Evolutionary conservation across 2,113 vertebrate genomes (phyloP), one percentile per base, ranked within the genome.

Genomic region (Daboia siamensis): DNA sequence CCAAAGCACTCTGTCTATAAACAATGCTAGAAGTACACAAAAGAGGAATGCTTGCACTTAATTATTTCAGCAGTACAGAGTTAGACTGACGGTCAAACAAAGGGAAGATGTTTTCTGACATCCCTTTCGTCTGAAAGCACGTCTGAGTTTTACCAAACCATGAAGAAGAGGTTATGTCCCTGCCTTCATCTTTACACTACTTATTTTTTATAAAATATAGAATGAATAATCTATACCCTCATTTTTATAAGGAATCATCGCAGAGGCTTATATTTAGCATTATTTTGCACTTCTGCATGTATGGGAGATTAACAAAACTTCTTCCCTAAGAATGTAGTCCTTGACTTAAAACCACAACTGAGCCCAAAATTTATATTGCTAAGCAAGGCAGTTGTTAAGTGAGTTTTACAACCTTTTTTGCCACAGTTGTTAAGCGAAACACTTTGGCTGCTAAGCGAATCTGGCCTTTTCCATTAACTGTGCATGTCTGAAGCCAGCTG

Each of bases 201-300:
- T 80, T 80, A 39, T 39, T 80, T 80, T 80, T 51, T 15, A 69
- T 15, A 69, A 69, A 33, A 6, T 69, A 5, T 12, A 6, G 29
- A 33, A 24, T 51, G 8, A 93, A 33, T 48, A 90, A 54, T 29
- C 52, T 92, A 8, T 54, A 92, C 26, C 87, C 24, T 74, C 54
- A 12, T 56, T 84, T 87, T 74, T 48, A 90, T 59, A 93, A 61
- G 15, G n/a, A 93, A 59, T 94, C 93, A 89, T 51, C 61, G 95
- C 17, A 51, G 94, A 48, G 95, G 90, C 33, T 94, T 29, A 85
- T n/a, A 87, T 44, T 88, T 88, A 21, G 33, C 80, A 80, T 54
- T 59, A 9, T 51, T 74, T 87, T 87, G 33, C 17, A 39, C 7
- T 39, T 44, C 15, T 21, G 74, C 44, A 86, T 46, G 80, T 85